phyloP scores from a whole-genome alignment of 2,113 vertebrate genomes.

The Leptodactylus fuscus region DNA sequence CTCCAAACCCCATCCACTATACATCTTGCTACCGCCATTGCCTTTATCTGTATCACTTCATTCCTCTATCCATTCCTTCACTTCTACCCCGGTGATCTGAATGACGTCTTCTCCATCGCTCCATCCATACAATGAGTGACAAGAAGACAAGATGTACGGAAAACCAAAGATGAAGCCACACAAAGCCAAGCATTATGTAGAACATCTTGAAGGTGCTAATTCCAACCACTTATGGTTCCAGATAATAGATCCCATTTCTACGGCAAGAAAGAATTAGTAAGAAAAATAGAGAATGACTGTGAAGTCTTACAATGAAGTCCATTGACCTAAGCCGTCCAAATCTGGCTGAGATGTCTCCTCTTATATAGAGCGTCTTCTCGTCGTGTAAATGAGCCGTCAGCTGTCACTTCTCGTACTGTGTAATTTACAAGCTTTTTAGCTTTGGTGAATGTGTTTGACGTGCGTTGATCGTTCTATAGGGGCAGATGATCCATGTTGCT shows the following conservation, averaged over 20 bases:
- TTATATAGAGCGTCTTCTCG: background rate
- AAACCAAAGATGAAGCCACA: background rate
- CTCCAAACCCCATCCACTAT: no score
- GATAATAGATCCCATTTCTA: background rate
- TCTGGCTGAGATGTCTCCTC: background rate
- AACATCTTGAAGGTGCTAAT: background rate
- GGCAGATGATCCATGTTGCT: background rate
- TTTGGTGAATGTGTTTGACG: background rate
- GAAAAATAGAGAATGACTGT: background rate
- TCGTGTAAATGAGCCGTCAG: background rate
- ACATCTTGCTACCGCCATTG: no score
- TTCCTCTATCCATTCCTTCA: background rate
- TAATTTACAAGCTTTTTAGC: slow-evolving; percentile 2
- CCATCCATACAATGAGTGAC: background rate
- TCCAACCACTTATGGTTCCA: background rate
- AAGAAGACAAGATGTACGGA: background rate
- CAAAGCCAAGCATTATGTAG: background rate
- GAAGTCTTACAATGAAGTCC: background rate
- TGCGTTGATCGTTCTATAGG: background rate
- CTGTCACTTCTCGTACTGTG: background rate
- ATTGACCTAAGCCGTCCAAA: background rate
- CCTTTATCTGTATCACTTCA: no score
- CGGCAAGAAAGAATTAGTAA: background rate
- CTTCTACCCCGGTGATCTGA: background rate
- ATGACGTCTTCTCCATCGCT: background rate